These are phyloP conservation scores for Eufriesea mexicana DNA, from an alignment of 1,140 invertebrate genomes.

Conservation along the genomic window DNA sequence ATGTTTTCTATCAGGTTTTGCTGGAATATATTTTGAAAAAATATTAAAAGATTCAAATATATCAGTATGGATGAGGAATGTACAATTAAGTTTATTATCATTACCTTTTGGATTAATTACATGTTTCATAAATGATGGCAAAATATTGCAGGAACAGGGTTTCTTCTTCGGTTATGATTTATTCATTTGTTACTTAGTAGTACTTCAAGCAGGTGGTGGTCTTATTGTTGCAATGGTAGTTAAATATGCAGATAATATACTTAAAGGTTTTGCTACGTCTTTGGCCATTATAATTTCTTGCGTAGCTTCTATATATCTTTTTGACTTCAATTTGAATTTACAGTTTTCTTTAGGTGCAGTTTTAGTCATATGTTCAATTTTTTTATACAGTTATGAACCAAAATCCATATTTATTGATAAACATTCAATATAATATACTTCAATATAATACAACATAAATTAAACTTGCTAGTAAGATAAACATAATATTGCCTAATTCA, in stretches of 20 bases:
- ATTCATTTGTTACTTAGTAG: slow-evolving; percentile 92
- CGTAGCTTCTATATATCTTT: slow-evolving; percentile 95
- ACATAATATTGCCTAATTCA: background rate
- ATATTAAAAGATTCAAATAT: slow-evolving; percentile 98
- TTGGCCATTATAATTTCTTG: slow-evolving; percentile 98
- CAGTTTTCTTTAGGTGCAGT: slow-evolving; percentile 94
- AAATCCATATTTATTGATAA: slow-evolving; percentile 64
- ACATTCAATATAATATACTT: slow-evolving; percentile 81
- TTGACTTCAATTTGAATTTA: slow-evolving; percentile 93
- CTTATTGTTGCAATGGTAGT: slow-evolving; percentile 97
- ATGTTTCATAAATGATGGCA: slow-evolving; percentile 85
- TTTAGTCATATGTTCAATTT: slow-evolving; percentile 97
- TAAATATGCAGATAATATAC: slow-evolving; percentile 98
- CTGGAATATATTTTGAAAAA: slow-evolving; percentile 99
- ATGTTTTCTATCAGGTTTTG: slow-evolving; percentile 98
- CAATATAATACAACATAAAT: slow-evolving; percentile 42
- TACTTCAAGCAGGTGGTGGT: slow-evolving; percentile 94
- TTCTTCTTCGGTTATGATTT: slow-evolving; percentile 92
- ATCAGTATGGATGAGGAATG: slow-evolving; percentile 98
- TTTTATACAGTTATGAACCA: slow-evolving; percentile 94
- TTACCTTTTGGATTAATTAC: slow-evolving; percentile 91
- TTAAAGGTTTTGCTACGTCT: slow-evolving; percentile 98
- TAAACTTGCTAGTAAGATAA: background rate
- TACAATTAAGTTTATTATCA: slow-evolving; percentile 92
- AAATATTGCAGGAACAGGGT: slow-evolving; percentile 83